A percentile compares a stretch with the other conserved stretches of the same genome.
phyloP scores from a whole-genome alignment of 2,113 vertebrate species.

The Trematomus loennbergii region DNA sequence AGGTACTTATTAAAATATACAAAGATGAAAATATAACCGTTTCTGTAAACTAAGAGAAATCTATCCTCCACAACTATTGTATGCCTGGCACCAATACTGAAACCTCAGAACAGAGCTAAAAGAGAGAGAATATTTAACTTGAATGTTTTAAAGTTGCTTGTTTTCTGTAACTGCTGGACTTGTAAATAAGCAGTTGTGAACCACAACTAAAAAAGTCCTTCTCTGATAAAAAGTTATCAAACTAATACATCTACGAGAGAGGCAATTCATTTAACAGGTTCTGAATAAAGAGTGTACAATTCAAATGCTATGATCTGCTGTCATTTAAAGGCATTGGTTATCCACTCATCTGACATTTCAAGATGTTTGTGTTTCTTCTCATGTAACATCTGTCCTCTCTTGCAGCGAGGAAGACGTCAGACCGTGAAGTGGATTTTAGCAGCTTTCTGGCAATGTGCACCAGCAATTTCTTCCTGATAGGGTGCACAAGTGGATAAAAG shows the following conservation, averaged over 20 bases:
- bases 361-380: not conserved
- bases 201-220: not conserved
- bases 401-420: not conserved
- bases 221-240: not conserved
- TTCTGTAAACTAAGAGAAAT: too few species aligned
- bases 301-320: not conserved
- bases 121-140: too few species aligned
- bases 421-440: conserved; percentile 21
- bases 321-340: not conserved
- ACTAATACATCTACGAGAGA: too few species aligned
- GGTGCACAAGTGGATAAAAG: not conserved
- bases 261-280: too few species aligned
- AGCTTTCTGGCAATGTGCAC: conserved; percentile 1
- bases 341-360: conserved; percentile 15
- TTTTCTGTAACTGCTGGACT: too few species aligned
- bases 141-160: too few species aligned
- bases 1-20: too few species aligned
- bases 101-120: not conserved
- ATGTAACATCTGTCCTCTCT: not conserved
- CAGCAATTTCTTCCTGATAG: not conserved
- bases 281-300: too few species aligned
- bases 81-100: too few species aligned
- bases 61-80: too few species aligned
- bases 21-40: too few species aligned
- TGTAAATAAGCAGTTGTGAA: too few species aligned